Evolutionary conservation across 2,797 vertebrate genomes (phyloP), one percentile per base, ranked within the genome.

Genomic region (Anabacerthia variegaticeps): DNA sequence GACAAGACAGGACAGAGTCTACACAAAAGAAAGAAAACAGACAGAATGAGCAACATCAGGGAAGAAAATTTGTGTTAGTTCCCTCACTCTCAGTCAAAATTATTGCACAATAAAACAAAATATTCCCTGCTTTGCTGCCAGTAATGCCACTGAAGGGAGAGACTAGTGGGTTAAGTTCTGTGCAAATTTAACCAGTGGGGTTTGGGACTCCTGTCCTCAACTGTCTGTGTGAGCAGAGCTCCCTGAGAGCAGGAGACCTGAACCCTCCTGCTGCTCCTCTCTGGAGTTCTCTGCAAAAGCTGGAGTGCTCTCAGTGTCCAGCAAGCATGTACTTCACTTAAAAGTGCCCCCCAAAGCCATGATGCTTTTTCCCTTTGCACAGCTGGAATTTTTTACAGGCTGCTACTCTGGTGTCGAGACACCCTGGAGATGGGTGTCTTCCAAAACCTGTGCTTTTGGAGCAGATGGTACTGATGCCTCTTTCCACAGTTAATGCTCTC

Each of bases 1-100:
- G 20, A 4, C 9, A 52, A n/a, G 72, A 18, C 20, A 58, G 52
- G 28, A 56, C 23, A 20, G 14, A 2, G 26, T 2, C 16, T 43
- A 9, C 1, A 4, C 41, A n/a, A 56, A 41, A 65, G 51, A 67
- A 78, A 56, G 8, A 36, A 69, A 87, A 4, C 14, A 41, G 48
- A 22, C 9, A 3, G 36, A 58, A 61, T 27, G 11, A 54, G 7
- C 41, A 68, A 13, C 0, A 0, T 11, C 12, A 51, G 43, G 14
- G 28, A 41, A 80, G 34, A 20, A 44, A 49, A 20, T 24, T 4
- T 17, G 4, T 85, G 16, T 74, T 77, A 44, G 30, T 51, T 75
- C 37, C 27, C 23, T 86, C 8, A 1, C n/a, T 71, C 43, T 59
- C 10, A 11, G 63, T 73, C 36, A 51, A 34, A 90, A 62, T 32